Base-by-base conservation (phyloP, 2,113 vertebrate genomes). In the Pungitius pungitius region DNA sequence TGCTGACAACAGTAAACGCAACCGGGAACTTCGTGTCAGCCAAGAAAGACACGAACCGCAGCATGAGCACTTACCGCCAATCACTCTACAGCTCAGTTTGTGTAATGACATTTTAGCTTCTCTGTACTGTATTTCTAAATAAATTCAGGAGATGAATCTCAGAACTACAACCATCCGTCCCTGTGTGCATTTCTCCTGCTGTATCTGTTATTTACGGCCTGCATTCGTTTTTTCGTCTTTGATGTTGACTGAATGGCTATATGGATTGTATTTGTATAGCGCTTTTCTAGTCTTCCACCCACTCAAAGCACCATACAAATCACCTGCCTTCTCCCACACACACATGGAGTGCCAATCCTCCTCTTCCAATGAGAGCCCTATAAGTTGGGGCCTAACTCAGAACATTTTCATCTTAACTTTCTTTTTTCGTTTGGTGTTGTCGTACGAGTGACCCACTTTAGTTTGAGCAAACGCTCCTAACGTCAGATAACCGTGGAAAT, bases 11-110 rank as follows among this genome's bases (percentile, higher is more conserved):
- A 37, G 70, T 26, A 71, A 90, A 87, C 80, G 94, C 95, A 96
- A 96, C 96, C 96, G 96, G 97, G 97, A 96, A 96, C 95, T 91
- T 95, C 96, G 96, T 98, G 97, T 98, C 97, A 96, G 94, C 92
- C 95, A 97, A 92, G 95, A 95, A 94, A 93, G 88, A 91, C 94
- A 94, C 95, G 18, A 0, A 75, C 90, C 62, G 35, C 27, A 15
- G 61, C 55, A 27, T 3, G 9, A 24, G 8, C 5, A 2, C 17
- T 12, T 4, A 14, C 6, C 20, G 37, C 8, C 4, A 8, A 58
- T 57, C 8, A 26, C 17, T 52, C 8, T 7, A n/a, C 30, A 3
- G 35, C 15, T 40, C 9, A n/a, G 9, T 37, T 13, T 67, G 14
- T 58, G 17, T 11, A 45, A n/a, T 27, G 14, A 12, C 0, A 12